These are phyloP conservation scores for Caenorhabditis afra DNA, from an alignment of 2,888 invertebrate genomes.

Conservation along the genomic window DNA sequence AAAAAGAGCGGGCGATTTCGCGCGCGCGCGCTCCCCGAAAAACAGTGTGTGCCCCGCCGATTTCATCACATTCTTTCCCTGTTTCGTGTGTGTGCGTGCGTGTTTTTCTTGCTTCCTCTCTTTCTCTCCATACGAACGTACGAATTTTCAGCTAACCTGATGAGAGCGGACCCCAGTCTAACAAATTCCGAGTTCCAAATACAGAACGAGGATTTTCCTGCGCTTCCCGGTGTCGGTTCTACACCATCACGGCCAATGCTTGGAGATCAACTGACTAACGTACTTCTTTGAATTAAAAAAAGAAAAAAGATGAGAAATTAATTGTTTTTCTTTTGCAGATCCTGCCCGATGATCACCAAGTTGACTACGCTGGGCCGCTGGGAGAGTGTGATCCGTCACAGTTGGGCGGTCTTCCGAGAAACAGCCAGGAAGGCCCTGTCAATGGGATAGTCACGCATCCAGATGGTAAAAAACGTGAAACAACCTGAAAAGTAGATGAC, in stretches of 20 bases:
- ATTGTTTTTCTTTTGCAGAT: slow-evolving; percentile 28
- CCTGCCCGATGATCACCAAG: slow-evolving; percentile 42
- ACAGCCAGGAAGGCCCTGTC: slow-evolving; percentile 35
- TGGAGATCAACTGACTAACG: slow-evolving; percentile 55
- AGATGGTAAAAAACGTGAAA: slow-evolving; percentile 48
- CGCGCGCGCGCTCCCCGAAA: slow-evolving; percentile 1
- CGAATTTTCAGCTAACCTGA: slow-evolving; percentile 74
- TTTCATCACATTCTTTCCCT: not conserved
- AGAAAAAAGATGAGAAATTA: not conserved
- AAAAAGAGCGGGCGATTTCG: slow-evolving; percentile 7
- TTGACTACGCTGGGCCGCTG: slow-evolving; percentile 27
- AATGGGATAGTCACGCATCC: slow-evolving; percentile 67
- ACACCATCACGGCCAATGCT: slow-evolving; percentile 54
- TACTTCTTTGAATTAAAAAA: slow-evolving; percentile 22
- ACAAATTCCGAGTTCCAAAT: slow-evolving; percentile 84
- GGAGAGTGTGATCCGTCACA: slow-evolving; percentile 44
- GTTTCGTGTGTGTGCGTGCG: not conserved
- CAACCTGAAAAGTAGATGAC: slow-evolving; percentile 15
- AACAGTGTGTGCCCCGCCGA: not conserved
- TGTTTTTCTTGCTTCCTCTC: slow-evolving; percentile 4
- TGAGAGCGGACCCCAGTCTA: slow-evolving; percentile 70
- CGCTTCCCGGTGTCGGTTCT: slow-evolving; percentile 88
- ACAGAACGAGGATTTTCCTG: slow-evolving; percentile 99
- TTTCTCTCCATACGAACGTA: not conserved
- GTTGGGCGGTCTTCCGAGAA: slow-evolving; percentile 40